These are phyloP conservation scores for Myotis davidii DNA, from an alignment of 2,113 vertebrate species.

Conservation along the genomic window DNA sequence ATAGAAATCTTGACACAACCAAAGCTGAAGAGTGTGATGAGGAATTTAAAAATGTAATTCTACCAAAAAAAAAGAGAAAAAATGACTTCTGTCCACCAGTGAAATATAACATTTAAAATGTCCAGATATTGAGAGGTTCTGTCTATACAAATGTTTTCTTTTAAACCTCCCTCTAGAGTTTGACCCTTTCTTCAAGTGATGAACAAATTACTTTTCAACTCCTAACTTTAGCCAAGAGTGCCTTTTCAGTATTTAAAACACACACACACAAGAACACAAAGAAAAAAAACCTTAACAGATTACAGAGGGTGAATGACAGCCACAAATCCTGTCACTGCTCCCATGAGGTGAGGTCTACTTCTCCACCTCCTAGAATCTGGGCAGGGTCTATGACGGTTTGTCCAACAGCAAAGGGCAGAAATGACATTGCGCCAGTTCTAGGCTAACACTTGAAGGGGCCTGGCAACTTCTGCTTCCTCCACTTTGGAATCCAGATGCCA, in stretches of 20 bases:
- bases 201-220: slow-evolving; percentile 5
- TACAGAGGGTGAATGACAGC: background rate
- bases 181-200: background rate
- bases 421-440: background rate
- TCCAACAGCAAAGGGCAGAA: background rate
- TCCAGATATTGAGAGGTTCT: background rate
- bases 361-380: background rate
- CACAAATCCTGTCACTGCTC: background rate
- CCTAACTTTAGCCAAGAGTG: background rate
- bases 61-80: background rate
- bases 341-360: background rate
- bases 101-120: slow-evolving; percentile 12
- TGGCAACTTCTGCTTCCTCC: background rate
- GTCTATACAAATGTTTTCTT: background rate
- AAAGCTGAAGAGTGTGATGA: background rate
- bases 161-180: background rate
- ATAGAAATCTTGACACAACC: background rate
- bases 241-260: background rate
- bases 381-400: background rate
- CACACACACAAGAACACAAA: background rate
- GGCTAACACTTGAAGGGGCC: background rate
- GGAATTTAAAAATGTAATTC: background rate
- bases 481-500: background rate
- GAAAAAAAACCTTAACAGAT: background rate
- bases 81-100: background rate